Conservation (phyloP, 2,113 vertebrate genomes). For the Alligator sinensis region DNA sequence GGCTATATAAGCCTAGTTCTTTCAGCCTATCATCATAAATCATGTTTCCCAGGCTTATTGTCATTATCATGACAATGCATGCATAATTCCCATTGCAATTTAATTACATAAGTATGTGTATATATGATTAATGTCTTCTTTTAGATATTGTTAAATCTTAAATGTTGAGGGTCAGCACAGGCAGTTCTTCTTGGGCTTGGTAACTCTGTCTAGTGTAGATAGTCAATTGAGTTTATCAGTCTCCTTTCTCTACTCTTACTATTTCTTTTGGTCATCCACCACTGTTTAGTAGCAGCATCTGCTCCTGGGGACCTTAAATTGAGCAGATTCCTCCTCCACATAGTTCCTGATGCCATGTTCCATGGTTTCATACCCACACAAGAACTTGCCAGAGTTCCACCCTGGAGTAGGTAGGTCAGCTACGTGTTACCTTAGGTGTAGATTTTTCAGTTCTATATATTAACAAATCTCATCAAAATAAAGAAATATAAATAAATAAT, state of each 20-base stretch:
- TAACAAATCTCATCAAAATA: background rate
- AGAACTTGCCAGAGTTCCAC: background rate
- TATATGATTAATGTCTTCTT: background rate
- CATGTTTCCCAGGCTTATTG: too few species aligned
- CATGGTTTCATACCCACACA: background rate
- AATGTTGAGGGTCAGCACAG: background rate
- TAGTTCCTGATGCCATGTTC: background rate
- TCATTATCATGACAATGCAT: background rate
- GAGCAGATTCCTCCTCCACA: background rate
- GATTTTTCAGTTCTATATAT: background rate
- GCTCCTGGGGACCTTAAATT: background rate
- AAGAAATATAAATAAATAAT: too few species aligned
- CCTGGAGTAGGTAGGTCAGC: background rate
- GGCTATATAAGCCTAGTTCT: too few species aligned
- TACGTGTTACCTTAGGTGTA: background rate
- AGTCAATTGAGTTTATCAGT: background rate
- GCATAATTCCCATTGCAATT: background rate
- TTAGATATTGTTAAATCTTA: background rate
- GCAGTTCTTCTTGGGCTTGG: background rate
- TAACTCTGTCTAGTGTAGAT: background rate
- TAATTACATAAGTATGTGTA: background rate
- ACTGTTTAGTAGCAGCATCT: background rate
- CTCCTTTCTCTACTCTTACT: fast-evolving
- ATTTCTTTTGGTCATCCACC: background rate
- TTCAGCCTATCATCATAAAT: too few species aligned